These are phyloP conservation scores for Pheosia gnoma DNA, from an alignment of 2,888 invertebrate species.

Conservation along the genomic window DNA sequence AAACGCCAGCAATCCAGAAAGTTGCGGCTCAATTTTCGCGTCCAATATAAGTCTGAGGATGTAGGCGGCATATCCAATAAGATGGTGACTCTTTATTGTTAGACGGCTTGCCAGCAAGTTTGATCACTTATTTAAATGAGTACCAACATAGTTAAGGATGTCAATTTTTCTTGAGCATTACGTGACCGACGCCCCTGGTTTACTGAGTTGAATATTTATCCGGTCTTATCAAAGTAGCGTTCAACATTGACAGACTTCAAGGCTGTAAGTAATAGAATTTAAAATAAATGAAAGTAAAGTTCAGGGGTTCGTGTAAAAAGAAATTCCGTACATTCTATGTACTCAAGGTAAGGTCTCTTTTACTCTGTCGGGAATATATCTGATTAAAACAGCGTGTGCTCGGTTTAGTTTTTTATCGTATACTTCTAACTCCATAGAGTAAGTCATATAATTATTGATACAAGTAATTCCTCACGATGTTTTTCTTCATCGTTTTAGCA, in stretches of 20 bases:
- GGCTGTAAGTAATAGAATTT: slow-evolving; percentile 9
- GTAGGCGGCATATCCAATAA: slow-evolving; percentile 64
- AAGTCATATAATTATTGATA: too few species aligned
- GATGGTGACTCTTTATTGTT: slow-evolving; percentile 60
- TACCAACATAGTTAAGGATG: slow-evolving; percentile 66
- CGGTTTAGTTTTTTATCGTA: too few species aligned
- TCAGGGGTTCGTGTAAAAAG: neutral
- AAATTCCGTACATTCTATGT: neutral
- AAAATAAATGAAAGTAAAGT: slow-evolving; percentile 10
- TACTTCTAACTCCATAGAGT: too few species aligned
- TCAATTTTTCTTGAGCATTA: slow-evolving; percentile 67
- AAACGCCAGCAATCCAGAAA: slow-evolving; percentile 53
- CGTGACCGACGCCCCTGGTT: slow-evolving; percentile 48
- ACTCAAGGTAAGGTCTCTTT: too few species aligned
- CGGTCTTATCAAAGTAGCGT: slow-evolving; percentile 44
- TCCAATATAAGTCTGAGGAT: slow-evolving; percentile 58
- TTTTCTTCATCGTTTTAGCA: too few species aligned
- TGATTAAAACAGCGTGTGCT: too few species aligned
- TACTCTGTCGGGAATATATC: too few species aligned
- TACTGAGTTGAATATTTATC: slow-evolving; percentile 41
- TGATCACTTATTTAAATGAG: slow-evolving; percentile 78
- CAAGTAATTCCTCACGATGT: too few species aligned
- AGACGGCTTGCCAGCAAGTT: slow-evolving; percentile 64
- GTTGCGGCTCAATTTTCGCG: slow-evolving; percentile 51
- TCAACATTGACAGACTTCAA: slow-evolving; percentile 15